Conservation (phyloP, 2,797 vertebrate genomes). For the Clarias laeviceps region DNA sequence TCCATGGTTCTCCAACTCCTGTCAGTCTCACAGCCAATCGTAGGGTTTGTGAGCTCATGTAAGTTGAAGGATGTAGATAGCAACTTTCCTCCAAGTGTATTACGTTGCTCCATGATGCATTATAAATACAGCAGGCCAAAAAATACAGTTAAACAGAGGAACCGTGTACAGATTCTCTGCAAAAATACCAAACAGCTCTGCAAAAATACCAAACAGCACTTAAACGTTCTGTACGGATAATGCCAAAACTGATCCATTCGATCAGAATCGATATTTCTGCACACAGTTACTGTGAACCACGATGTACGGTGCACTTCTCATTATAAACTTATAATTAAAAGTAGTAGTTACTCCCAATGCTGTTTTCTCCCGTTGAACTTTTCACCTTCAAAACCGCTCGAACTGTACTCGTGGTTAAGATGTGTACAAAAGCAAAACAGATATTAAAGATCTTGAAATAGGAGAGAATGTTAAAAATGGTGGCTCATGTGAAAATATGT, state of each 20-base stretch:
- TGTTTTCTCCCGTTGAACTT: neutral
- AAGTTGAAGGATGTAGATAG: neutral
- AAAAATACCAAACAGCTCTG: neutral
- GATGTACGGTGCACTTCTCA: neutral
- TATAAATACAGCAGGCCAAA: neutral
- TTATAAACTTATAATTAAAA: neutral
- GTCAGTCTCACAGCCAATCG: neutral
- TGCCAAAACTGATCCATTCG: neutral
- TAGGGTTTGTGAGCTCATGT: neutral
- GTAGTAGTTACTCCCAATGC: neutral
- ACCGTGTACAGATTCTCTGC: neutral
- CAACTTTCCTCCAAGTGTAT: neutral
- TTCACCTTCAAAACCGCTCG: neutral
- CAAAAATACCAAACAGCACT: neutral
- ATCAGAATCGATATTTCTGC: neutral
- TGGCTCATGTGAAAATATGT: neutral
- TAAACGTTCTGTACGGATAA: neutral
- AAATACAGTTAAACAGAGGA: neutral
- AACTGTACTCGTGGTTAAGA: neutral
- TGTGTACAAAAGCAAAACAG: neutral
- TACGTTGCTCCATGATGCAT: neutral
- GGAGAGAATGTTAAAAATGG: neutral
- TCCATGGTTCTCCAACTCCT: neutral
- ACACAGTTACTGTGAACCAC: neutral
- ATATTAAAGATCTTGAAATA: neutral